phyloP scores from a whole-genome alignment of 2,113 vertebrate species.

The Callospermophilus lateralis region DNA sequence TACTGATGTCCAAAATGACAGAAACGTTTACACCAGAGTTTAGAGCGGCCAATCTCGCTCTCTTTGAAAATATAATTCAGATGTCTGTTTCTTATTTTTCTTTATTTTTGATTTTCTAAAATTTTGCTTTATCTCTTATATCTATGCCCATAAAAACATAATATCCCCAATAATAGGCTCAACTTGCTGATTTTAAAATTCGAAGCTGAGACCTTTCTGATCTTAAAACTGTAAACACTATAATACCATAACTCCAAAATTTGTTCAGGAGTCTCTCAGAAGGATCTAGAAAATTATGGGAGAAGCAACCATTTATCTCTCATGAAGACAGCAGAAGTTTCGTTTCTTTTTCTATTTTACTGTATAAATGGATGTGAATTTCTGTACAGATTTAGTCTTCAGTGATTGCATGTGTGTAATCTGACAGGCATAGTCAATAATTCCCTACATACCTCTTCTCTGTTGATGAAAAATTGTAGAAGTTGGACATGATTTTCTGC shows the following conservation, averaged over 20 bases:
- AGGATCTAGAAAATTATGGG: background rate
- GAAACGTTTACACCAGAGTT: background rate
- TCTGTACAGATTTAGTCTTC: background rate
- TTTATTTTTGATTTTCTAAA: conserved; percentile 11
- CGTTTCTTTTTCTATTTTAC: background rate
- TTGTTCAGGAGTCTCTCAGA: background rate
- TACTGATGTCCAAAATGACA: background rate
- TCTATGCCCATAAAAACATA: background rate
- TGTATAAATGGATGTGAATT: background rate
- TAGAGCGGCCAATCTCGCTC: background rate
- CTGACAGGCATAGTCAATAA: background rate
- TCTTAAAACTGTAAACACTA: background rate
- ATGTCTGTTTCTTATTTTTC: background rate
- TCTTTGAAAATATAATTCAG: background rate
- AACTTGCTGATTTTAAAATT: background rate
- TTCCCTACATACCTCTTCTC: background rate
- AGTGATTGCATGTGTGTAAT: background rate
- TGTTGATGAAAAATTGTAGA: background rate
- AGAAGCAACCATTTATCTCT: background rate
- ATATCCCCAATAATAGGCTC: background rate
- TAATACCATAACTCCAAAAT: background rate
- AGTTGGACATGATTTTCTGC: background rate
- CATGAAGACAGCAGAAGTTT: background rate
- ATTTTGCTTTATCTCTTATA: background rate
- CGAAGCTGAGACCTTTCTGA: background rate